These are phyloP conservation scores for human (Homo sapiens) DNA, from an alignment of 2,113 vertebrate genomes.

Conservation along the genomic window GRCh38 chr13:26091501-26092000, in stretches of 20 bases:
- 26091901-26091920: background rate
- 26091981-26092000: background rate
- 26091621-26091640: no score
- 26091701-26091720: background rate
- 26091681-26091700: no score
- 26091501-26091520: no score
- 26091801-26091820: background rate
- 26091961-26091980: background rate
- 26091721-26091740: background rate
- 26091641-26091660: no score
- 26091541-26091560: no score
- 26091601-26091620: no score
- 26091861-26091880: background rate
- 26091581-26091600: no score
- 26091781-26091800: background rate
- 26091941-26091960: background rate
- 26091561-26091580: no score
- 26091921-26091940: background rate
- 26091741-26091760: background rate
- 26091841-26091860: background rate
- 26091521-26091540: no score
- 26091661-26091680: no score
- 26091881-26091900: background rate
- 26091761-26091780: background rate
- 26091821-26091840: background rate